Conservation (phyloP, 2,113 vertebrate species). For the Amia ocellicauda region DNA sequence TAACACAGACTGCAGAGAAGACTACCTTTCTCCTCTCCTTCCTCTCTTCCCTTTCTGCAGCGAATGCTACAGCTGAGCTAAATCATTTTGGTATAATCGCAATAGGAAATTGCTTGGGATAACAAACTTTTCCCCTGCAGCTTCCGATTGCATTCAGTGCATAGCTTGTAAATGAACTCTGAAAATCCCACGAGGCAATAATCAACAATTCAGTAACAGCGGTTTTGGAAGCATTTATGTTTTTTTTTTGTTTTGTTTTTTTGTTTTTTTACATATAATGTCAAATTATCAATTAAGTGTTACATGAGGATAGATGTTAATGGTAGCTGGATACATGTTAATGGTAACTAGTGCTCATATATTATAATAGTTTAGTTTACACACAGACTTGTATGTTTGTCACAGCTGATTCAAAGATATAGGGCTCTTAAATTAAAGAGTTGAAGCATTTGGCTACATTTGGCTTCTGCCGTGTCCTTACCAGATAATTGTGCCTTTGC, state of each 20-base stretch:
- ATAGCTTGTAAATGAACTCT: background rate
- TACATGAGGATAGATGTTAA: too few species aligned
- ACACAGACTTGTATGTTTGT: background rate
- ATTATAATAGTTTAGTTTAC: too few species aligned
- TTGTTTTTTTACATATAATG: too few species aligned
- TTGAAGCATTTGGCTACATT: constrained; percentile 1
- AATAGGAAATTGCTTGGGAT: constrained; percentile 6
- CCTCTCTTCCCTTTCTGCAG: constrained; percentile 19
- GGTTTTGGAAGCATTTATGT: too few species aligned
- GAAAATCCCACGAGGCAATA: background rate
- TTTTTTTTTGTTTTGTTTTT: too few species aligned
- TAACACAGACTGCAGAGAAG: background rate
- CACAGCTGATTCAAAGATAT: background rate
- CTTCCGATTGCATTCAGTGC: background rate
- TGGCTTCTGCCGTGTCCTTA: constrained; percentile 37
- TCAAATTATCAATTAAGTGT: too few species aligned
- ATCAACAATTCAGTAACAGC: too few species aligned
- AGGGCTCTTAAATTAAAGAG: background rate
- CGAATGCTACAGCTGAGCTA: constrained; percentile 23
- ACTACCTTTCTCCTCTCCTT: background rate
- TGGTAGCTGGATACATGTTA: too few species aligned
- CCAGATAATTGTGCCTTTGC: constrained; percentile 46
- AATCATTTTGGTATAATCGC: background rate
- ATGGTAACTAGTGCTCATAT: too few species aligned
- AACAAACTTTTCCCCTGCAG: constrained; percentile 7